Evolutionary conservation across 1,140 invertebrate species (phyloP).

Genomic region (Drosophila pandora): DNA sequence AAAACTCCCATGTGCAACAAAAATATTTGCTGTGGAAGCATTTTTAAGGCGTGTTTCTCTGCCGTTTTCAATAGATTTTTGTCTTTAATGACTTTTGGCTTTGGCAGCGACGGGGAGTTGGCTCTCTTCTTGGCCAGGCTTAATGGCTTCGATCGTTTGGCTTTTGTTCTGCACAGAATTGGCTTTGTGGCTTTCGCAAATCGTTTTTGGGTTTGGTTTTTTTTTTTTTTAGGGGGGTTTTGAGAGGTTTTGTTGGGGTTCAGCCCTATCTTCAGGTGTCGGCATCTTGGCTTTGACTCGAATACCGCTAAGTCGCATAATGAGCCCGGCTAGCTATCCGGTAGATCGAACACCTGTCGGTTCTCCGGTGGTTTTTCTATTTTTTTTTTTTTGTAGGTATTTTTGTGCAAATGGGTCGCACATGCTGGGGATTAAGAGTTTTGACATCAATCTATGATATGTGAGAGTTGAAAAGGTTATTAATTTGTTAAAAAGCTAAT

Average conservation of each 20-base stretch:
- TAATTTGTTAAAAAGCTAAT: conserved; percentile 28
- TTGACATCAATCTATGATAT: conserved; percentile 26
- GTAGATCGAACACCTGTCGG: conserved; percentile 40
- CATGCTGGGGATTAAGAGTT: conserved; percentile 29
- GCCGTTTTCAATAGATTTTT: conserved; percentile 75
- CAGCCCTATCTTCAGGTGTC: conserved; percentile 29
- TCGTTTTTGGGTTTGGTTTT: conserved; percentile 29
- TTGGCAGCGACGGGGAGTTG: conserved; percentile 22
- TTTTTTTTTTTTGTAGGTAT: conserved; percentile 2
- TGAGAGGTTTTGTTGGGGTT: conserved; percentile 8
- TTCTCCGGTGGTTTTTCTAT: conserved; percentile 1
- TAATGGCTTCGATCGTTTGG: conserved; percentile 68
- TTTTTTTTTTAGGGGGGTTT: background rate
- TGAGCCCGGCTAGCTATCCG: conserved; percentile 38
- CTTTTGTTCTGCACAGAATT: conserved; percentile 73
- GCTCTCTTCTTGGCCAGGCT: conserved; percentile 30
- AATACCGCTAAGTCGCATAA: conserved; percentile 50
- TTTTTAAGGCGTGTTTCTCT: conserved; percentile 72
- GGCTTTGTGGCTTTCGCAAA: conserved; percentile 47
- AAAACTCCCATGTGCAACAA: conserved; percentile 29
- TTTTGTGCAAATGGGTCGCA: conserved; percentile 39
- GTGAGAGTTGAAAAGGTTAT: conserved; percentile 6
- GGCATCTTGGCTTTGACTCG: conserved; percentile 36
- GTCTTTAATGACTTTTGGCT: conserved; percentile 77
- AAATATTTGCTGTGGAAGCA: conserved; percentile 37